Percentiles rank a stretch among this genome's conserved stretches.
Evolutionary conservation across 2,113 vertebrate genomes (phyloP).

Genomic region (Pagrus major): DNA sequence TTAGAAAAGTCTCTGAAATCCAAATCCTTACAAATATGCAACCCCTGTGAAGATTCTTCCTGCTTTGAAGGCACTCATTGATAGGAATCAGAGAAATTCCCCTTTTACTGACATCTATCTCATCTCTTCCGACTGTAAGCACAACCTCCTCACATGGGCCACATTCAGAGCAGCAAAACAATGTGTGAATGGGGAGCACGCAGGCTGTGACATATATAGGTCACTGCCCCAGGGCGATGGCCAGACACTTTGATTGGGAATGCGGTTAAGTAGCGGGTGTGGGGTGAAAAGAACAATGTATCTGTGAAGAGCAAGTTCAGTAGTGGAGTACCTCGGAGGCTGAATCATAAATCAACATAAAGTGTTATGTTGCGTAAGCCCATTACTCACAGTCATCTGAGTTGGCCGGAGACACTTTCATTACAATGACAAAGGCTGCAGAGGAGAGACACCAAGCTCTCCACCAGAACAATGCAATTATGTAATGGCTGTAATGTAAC

Average conservation of each 20-base stretch:
- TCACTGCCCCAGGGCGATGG: constrained; percentile 44
- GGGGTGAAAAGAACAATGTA: constrained; percentile 38
- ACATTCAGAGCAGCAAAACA: constrained; percentile 33
- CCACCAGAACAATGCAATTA: constrained; percentile 45
- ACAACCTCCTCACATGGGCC: constrained; percentile 6
- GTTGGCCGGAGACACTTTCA: constrained; percentile 49
- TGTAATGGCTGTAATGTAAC: constrained; percentile 18
- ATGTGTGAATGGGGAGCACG: constrained; percentile 17
- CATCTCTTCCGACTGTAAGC: not conserved
- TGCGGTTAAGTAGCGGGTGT: constrained; percentile 36
- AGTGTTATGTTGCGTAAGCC: constrained; percentile 73
- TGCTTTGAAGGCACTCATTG: constrained; percentile 22
- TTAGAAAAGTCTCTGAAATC: not conserved
- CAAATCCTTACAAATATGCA: constrained; percentile 33
- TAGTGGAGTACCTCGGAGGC: constrained; percentile 31
- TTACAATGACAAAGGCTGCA: constrained; percentile 47
- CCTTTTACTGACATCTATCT: not conserved
- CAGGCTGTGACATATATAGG: constrained; percentile 52
- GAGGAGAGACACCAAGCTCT: constrained; percentile 7
- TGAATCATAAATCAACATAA: too few relatives aligned
- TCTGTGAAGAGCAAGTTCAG: constrained; percentile 17
- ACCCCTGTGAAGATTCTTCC: not conserved
- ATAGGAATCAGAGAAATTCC: constrained; percentile 21
- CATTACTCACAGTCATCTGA: constrained; percentile 69
- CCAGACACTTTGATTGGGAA: constrained; percentile 13